Base-by-base conservation (phyloP, 1,140 invertebrate species). In the Neomicropteryx cornuta region DNA sequence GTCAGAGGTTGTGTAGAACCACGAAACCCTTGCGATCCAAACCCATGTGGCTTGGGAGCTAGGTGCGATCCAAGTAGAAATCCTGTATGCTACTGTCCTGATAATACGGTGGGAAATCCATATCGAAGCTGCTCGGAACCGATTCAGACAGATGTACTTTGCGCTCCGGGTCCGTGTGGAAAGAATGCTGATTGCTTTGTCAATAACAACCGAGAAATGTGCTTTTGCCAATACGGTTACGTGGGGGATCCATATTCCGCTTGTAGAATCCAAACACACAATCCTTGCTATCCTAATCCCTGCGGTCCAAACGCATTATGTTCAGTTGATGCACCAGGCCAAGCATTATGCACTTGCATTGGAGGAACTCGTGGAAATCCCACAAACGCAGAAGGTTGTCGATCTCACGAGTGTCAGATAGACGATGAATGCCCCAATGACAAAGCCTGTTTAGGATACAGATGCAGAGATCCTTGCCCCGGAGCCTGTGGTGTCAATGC, bases 1-100 rank as follows among this genome's bases (percentile, higher is more conserved):
- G 79, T 91, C 29, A 71, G 85, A 53, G 87, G 87, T 18, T 90
- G 87, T 51, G 63, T 86, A 2, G 77, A 82, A 49, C 73, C 77
- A 40, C 65, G 71, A 18, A 85, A 89, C 58, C 79, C 80, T 2
- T 90, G 86, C 49, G 78, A 86, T 45, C 81, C 82, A 3, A 88
- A 84, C 50, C 78, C 81, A 1, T 92, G 88, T 55, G 87, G 87
- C 19, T 50, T 58, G 20, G 79, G 81, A 5, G 86, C 87, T 29
- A 66, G 79, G 27, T 91, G 87, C 52, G 84, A 91, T 63, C 76
- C 81, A 10, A 75, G 75, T 38, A 72, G 77, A 45, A 65, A 69
- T 37, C 83, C 84, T n/a, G 72, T 80, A 8, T 91, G 86, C 56
- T 87, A 79, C 58, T 90, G 86, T 55, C 81, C 83, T 16, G 73